Base-by-base conservation (phyloP, 2,888 invertebrate species). In the Helleia helle region DNA sequence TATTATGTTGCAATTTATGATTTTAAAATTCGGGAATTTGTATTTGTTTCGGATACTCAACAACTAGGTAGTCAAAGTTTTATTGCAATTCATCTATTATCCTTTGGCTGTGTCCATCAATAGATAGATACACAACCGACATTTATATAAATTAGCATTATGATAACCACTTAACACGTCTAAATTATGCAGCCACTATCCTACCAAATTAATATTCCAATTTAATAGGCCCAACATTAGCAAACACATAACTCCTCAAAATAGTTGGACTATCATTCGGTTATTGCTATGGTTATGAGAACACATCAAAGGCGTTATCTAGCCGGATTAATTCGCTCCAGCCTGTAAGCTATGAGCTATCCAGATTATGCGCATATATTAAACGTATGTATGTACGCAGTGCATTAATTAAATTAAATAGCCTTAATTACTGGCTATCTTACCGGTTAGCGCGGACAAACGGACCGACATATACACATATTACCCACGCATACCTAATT, bases 401-500 rank as follows among this genome's bases (percentile, higher is more conserved):
- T 64, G 70, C 64, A 58, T 65, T 73, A 71, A 79, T 80, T 76
- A 79, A 79, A 77, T 76, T 73, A 72, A 76, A 76, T 73, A 70
- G 70, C 76, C 65, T 63, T 72, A 77, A 76, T 80, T 72, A 76
- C 67, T 65, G 67, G 65, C 58, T 53, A 57, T 62, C 65, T 62
- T 67, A 69, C 65, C 61, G 59, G 51, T 58, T 61, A 57, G 48
- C 47, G 44, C 40, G 54, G 59, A 62, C 52, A 59, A 54, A 52
- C 55, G 44, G 41, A 43, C 44, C 40, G 46, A 48, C 40, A 28
- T 11, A n/a, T 37, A 38, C 38, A 42, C 31, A 41, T 40, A 22
- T 43, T 24, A 37, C n/a, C n/a, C n/a, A 27, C 15, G n/a, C 27
- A 34, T 30, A 30, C 30, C 14, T 30, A 30, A 30, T 30, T n/a